Evolutionary conservation across 2,888 invertebrate genomes (phyloP).

Genomic region (Sericinus montela): DNA sequence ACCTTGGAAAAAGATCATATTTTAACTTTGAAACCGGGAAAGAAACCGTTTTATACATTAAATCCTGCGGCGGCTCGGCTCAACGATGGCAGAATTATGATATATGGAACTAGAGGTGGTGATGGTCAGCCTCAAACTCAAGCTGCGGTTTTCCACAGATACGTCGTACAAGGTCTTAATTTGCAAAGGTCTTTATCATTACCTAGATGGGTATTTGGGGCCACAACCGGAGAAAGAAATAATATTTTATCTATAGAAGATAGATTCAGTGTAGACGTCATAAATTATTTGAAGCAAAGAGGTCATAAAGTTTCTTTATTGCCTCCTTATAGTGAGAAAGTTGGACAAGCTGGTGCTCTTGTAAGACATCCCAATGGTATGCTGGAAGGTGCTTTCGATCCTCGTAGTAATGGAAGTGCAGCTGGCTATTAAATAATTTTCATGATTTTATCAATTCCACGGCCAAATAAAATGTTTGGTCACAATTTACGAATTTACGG

Average conservation of each 20-base stretch:
- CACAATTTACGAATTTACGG: too few species aligned
- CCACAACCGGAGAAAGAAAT: conserved; percentile 32
- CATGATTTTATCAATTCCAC: too few species aligned
- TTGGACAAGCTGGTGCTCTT: conserved; percentile 60
- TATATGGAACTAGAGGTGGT: conserved; percentile 66
- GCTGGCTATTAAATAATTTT: conserved; percentile 47
- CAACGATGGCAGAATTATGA: conserved; percentile 57
- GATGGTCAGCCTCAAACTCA: conserved; percentile 69
- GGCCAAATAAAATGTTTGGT: too few species aligned
- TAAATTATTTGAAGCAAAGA: conserved; percentile 46
- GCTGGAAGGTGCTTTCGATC: conserved; percentile 64
- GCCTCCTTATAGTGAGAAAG: conserved; percentile 38
- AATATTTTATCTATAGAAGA: conserved; percentile 47
- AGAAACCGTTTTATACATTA: conserved; percentile 63
- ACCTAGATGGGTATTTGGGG: conserved; percentile 63
- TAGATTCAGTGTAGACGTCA: conserved; percentile 47
- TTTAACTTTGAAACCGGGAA: conserved; percentile 52
- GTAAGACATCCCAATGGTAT: conserved; percentile 55
- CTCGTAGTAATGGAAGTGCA: conserved; percentile 59
- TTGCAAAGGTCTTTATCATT: conserved; percentile 50
- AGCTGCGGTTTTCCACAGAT: conserved; percentile 66
- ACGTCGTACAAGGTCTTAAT: conserved; percentile 51
- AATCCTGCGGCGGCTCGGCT: conserved; percentile 61
- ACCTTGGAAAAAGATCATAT: conserved; percentile 45
- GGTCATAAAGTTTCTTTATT: conserved; percentile 50